phyloP scores from a whole-genome alignment of 1,140 invertebrate species.

The Trinorchestia longiramus region DNA sequence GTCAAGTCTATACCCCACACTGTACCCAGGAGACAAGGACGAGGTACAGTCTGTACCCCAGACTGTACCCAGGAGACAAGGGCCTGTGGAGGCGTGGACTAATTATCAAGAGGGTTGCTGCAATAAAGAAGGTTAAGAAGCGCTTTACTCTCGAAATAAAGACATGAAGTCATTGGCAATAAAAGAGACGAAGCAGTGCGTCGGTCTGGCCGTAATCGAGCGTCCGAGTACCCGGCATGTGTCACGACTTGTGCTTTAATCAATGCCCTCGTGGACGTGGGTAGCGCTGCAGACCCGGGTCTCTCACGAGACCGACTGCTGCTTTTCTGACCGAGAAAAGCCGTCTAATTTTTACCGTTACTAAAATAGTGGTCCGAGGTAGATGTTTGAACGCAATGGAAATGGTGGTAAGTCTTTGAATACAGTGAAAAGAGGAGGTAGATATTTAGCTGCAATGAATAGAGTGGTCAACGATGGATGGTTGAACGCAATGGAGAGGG shows the following conservation, averaged over 20 bases:
- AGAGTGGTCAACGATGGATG: neutral
- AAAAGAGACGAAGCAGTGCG: conserved; percentile 1
- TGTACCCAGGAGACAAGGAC: no score
- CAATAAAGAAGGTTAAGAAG: neutral
- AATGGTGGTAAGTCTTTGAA: neutral
- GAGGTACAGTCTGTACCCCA: no score
- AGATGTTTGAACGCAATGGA: neutral
- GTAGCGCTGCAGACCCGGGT: neutral
- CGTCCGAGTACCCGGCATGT: neutral
- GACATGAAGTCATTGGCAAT: conserved; percentile 18
- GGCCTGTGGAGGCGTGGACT: neutral
- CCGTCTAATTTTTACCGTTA: neutral
- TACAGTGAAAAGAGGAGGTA: neutral
- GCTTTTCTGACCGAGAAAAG: neutral
- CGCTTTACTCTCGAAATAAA: neutral
- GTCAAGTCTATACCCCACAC: no score
- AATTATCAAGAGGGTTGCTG: neutral
- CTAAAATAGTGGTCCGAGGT: no score
- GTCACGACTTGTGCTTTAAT: conserved; percentile 34
- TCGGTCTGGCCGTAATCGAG: neutral
- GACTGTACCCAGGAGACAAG: no score
- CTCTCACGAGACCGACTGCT: neutral
- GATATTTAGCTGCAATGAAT: neutral
- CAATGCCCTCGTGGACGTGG: neutral
- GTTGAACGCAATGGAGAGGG: neutral